Evolutionary conservation across 2,113 vertebrate species (phyloP), one percentile per base, ranked within the genome.

Genomic region (Etia nguti): DNA sequence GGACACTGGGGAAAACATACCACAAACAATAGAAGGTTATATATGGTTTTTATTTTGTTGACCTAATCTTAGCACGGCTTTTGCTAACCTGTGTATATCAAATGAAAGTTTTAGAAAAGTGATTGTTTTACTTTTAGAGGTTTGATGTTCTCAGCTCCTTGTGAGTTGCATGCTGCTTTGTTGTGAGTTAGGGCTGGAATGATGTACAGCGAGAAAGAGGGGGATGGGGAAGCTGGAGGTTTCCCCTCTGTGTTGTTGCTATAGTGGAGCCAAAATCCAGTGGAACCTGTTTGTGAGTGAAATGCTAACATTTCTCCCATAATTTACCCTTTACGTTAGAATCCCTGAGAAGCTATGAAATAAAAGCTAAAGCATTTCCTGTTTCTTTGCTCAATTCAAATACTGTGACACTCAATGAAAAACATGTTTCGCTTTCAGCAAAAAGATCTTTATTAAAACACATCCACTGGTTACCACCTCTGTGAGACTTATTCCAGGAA

Each of bases 371-470:
- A 57, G 10, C 6, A 1, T 13, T 34, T 77, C 29, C 50, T 15
- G 7, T 62, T 80, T 59, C 13, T 60, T 5, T 59, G 43, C 55
- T 24, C 20, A 68, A 77, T 26, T 24, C 15, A 13, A 70, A 20
- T 22, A n/a, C 24, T 46, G 59, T 50, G 26, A 24, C 2, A 20
- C 16, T 12, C 26, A 8, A 34, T 48, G 20, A 90, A 70, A 56
- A 59, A 24, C 26, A 20, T 1, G 10, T 52, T 62, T 79, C 2
- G 77, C 86, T 88, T 89, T 84, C 52, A 84, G 55, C 70, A 77
- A 85, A 79, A 62, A 29, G 26, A 79, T 52, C 59, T 94, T 95
- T 94, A 93, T 87, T 93, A 70, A 88, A 88, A 79, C 83, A 92
- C 82, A 85, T 55, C 13, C 31, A 81, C 59, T 3, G 6, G 85